phyloP scores from a whole-genome alignment of 2,113 vertebrate species.

The Siphamia tubifer region DNA sequence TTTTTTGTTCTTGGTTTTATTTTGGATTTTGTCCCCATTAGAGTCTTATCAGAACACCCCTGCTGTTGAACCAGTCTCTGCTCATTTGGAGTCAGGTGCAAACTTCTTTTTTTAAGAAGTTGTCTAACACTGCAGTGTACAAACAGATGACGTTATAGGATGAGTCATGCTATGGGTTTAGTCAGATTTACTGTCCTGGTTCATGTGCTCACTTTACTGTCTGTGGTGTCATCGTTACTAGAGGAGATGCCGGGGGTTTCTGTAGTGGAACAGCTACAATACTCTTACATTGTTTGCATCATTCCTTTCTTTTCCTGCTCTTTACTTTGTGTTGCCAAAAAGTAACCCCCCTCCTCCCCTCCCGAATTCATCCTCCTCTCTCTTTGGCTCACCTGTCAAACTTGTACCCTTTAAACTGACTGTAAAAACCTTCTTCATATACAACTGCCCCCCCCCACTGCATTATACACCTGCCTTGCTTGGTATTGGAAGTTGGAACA shows the following conservation, averaged over 20 bases:
- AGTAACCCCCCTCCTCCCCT: not conserved
- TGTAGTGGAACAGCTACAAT: not conserved
- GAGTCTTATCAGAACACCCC: no score
- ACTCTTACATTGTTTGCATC: conserved; percentile 26
- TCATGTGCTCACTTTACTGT: not conserved
- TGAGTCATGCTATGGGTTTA: no score
- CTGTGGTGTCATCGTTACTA: not conserved
- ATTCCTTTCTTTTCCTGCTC: conserved; percentile 6
- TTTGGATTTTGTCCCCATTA: no score
- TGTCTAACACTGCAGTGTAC: no score
- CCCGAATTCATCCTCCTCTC: not conserved
- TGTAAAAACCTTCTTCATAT: not conserved
- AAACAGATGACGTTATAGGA: no score
- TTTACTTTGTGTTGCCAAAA: not conserved
- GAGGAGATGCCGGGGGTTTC: not conserved
- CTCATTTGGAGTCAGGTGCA: no score
- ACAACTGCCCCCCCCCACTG: no score
- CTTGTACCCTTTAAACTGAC: not conserved
- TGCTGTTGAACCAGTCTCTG: no score
- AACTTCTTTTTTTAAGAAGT: no score
- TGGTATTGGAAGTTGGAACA: no score
- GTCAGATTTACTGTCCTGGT: not conserved
- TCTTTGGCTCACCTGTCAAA: not conserved
- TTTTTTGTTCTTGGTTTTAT: no score
- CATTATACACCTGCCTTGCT: no score